phyloP scores from a whole-genome alignment of 2,888 invertebrate genomes.

The Scaptomyza cyrtandrae region DNA sequence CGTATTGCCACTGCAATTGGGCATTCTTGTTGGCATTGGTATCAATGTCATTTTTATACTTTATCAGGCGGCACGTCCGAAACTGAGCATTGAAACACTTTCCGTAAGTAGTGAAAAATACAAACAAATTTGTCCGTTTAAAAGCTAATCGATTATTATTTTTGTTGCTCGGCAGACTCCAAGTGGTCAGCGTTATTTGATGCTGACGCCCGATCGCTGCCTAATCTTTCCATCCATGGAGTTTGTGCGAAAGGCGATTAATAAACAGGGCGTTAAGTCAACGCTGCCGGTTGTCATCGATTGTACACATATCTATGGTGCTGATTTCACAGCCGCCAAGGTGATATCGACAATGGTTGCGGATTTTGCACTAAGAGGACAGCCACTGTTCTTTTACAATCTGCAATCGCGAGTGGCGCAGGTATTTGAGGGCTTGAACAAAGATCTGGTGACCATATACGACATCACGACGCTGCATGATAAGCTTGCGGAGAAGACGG shows the following conservation, averaged over 20 bases:
- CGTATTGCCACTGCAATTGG: constrained; percentile 92
- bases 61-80: constrained; percentile 94
- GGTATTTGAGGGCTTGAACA: constrained; percentile 91
- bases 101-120: constrained; percentile 86
- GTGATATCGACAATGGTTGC: constrained; percentile 90
- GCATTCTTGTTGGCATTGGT: constrained; percentile 93
- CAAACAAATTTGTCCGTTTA: too few relatives aligned
- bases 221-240: constrained; percentile 96
- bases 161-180: constrained; percentile 85
- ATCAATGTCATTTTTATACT: constrained; percentile 93
- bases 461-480: constrained; percentile 90
- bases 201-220: constrained; percentile 94
- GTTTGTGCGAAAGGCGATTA: constrained; percentile 93
- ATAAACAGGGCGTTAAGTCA: constrained; percentile 90
- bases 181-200: constrained; percentile 90
- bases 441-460: constrained; percentile 91
- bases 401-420: constrained; percentile 92
- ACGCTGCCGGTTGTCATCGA: constrained; percentile 92
- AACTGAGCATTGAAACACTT: constrained; percentile 91
- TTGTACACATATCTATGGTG: constrained; percentile 94
- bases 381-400: constrained; percentile 92
- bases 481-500: constrained; percentile 85
- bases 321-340: constrained; percentile 94
- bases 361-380: constrained; percentile 90
- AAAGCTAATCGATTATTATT: neutral